Evolutionary conservation across 2,113 vertebrate species (phyloP).

Genomic region (Andinoacara biseriatus): DNA sequence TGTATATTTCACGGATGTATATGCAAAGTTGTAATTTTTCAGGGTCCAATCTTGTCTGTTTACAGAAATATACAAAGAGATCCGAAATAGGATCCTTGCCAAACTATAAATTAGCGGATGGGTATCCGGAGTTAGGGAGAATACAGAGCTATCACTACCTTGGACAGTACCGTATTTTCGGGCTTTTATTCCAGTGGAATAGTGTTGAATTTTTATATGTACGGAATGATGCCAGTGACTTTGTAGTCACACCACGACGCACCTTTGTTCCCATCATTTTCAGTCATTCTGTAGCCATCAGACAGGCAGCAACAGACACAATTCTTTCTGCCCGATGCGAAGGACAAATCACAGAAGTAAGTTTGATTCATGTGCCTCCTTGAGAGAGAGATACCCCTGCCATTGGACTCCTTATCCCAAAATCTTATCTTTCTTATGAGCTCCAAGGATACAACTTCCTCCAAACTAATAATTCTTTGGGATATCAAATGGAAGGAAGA

Average conservation of each 20-base stretch:
- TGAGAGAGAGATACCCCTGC: constrained; percentile 35
- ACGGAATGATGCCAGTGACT: not conserved
- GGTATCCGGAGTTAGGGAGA: too few relatives aligned
- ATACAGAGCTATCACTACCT: too few relatives aligned
- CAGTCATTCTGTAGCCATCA: constrained; percentile 33
- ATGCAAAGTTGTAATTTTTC: too few relatives aligned
- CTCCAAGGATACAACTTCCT: constrained; percentile 32
- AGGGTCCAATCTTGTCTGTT: too few relatives aligned
- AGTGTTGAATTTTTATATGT: too few relatives aligned
- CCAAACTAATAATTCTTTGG: constrained; percentile 28
- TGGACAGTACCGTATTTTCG: too few relatives aligned
- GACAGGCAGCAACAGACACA: constrained; percentile 44
- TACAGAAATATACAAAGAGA: too few relatives aligned
- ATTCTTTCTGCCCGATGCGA: constrained; percentile 42
- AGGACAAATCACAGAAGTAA: constrained; percentile 64
- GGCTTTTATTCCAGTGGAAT: too few relatives aligned
- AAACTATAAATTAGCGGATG: too few relatives aligned
- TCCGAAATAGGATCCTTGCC: too few relatives aligned
- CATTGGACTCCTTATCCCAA: constrained; percentile 31
- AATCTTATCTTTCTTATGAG: constrained; percentile 50
- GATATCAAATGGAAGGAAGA: constrained; percentile 32
- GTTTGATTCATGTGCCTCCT: constrained; percentile 58
- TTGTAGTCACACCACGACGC: constrained; percentile 12
- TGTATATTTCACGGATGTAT: too few relatives aligned
- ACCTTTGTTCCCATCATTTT: constrained; percentile 23